A percentile compares a stretch with the other conserved stretches of the same genome.
Conservation (phyloP, 2,797 vertebrate species). For the Anniella stebbinsi region DNA sequence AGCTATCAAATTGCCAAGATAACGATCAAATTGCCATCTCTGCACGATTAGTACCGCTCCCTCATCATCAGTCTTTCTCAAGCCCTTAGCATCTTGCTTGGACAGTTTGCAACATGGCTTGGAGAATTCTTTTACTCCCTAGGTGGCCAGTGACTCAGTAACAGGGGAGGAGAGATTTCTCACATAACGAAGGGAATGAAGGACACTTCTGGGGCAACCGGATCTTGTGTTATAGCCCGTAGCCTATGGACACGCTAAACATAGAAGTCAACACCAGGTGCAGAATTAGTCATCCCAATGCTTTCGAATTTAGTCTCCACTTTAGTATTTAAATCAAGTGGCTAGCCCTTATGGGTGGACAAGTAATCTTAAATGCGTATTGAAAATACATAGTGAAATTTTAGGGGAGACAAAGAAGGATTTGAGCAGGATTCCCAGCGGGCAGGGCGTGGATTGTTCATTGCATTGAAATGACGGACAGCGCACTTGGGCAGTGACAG, state of each 20-base stretch:
- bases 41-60: background rate
- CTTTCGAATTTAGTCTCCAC: too few relatives aligned
- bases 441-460: background rate
- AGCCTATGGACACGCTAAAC: background rate
- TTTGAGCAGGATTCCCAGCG: background rate
- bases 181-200: background rate
- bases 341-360: background rate
- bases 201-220: accelerated
- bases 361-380: background rate
- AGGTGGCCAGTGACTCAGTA: constrained; percentile 59
- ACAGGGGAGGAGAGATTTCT: constrained; percentile 51
- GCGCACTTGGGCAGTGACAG: background rate
- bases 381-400: background rate
- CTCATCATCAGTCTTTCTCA: constrained; percentile 5
- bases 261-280: too few relatives aligned
- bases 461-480: background rate
- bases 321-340: background rate
- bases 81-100: constrained; percentile 41
- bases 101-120: constrained; percentile 39
- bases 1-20: constrained; percentile 1
- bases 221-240: background rate
- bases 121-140: constrained; percentile 42
- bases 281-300: background rate
- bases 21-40: constrained; percentile 26
- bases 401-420: background rate